Evolutionary conservation across 1,140 invertebrate species (phyloP).

Genomic region (Wiebesia pumilae): DNA sequence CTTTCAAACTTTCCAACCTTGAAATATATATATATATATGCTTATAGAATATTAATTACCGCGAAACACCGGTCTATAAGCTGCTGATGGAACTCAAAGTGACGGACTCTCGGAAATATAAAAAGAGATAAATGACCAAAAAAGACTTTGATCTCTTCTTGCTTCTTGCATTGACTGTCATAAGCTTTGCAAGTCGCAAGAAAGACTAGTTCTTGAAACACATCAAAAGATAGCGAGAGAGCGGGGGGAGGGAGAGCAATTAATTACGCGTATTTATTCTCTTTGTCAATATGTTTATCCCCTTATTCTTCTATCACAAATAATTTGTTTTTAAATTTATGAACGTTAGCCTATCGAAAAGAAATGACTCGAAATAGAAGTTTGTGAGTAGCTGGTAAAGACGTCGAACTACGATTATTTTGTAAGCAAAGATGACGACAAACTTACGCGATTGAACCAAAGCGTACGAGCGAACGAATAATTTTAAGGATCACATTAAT

Average conservation of each 20-base stretch:
- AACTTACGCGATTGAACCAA: conserved; percentile 33
- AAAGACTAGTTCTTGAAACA: conserved; percentile 6
- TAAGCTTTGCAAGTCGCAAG: background rate
- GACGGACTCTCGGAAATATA: background rate
- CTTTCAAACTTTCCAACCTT: conserved; percentile 9
- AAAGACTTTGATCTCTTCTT: background rate
- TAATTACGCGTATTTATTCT: conserved; percentile 28
- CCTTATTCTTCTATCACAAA: background rate
- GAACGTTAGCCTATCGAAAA: background rate
- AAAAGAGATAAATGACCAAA: background rate
- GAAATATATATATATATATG: background rate
- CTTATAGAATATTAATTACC: conserved; percentile 43
- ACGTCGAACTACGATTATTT: conserved; percentile 45
- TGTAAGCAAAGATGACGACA: conserved; percentile 36
- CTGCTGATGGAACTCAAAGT: conserved; percentile 10
- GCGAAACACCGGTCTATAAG: background rate
- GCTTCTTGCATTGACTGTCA: background rate
- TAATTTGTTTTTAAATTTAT: conserved; percentile 30
- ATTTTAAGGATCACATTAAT: conserved; percentile 52
- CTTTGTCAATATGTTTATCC: background rate
- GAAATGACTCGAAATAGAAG: conserved; percentile 16
- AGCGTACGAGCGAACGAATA: conserved; percentile 26
- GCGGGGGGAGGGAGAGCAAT: too few relatives aligned
- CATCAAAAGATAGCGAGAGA: background rate
- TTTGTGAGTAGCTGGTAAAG: conserved; percentile 35